Evolutionary conservation across 2,797 vertebrate genomes (phyloP).

Genomic region (Myotis myotis): DNA sequence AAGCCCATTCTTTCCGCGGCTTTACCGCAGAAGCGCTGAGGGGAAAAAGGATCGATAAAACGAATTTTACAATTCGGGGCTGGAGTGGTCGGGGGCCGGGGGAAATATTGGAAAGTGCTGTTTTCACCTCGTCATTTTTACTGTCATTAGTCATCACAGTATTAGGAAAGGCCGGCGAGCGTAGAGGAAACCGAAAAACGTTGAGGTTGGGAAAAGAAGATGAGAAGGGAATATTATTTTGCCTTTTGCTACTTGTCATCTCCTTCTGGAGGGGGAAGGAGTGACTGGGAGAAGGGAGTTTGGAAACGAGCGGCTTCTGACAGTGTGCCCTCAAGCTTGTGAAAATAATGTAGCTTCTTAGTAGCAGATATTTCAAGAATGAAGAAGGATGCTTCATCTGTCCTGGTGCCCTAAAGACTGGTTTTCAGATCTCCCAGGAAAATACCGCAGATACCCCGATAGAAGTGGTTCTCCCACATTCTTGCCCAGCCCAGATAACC

Average conservation of each 20-base stretch:
- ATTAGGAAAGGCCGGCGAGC: conserved; percentile 2
- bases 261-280: neutral
- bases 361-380: conserved; percentile 4
- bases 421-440: neutral
- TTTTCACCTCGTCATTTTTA: neutral
- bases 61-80: neutral
- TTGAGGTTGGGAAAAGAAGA: neutral
- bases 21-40: neutral
- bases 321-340: neutral
- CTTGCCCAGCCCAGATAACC: neutral
- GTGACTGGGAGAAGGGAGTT: neutral
- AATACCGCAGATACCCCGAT: conserved; percentile 7
- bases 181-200: conserved; percentile 32
- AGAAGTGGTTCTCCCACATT: neutral
- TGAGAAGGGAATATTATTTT: neutral
- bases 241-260: neutral
- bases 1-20: neutral
- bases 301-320: neutral
- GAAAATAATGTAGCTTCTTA: conserved; percentile 23
- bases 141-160: neutral
- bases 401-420: neutral
- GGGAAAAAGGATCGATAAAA: neutral
- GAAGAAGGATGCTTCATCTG: neutral
- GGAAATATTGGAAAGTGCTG: neutral
- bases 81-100: neutral